Conservation (phyloP, 2,797 vertebrate genomes). For the Okamejei kenojei region DNA sequence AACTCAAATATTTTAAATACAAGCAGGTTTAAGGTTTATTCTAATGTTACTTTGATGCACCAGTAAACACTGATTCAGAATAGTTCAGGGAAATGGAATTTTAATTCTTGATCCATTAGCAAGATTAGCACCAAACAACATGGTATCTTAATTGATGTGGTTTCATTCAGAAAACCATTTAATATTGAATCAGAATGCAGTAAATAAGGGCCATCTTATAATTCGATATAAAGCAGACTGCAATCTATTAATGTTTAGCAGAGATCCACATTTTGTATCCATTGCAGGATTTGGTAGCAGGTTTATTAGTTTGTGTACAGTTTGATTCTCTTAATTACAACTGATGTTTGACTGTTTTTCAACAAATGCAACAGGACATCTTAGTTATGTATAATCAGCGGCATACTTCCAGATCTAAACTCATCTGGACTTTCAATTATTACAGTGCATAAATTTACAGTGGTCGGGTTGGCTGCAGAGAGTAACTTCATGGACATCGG, state of each 20-base stretch:
- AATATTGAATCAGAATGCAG: background rate
- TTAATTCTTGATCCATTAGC: background rate
- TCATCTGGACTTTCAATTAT: background rate
- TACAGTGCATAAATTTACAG: background rate
- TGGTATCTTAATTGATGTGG: background rate
- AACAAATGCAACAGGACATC: background rate
- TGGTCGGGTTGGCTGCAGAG: background rate
- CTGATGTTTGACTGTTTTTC: background rate
- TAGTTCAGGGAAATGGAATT: constrained; percentile 2
- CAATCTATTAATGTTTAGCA: background rate
- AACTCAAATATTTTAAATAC: background rate
- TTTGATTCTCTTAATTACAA: constrained; percentile 6
- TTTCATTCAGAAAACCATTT: background rate
- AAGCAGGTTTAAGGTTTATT: background rate
- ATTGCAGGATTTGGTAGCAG: background rate
- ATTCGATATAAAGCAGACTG: background rate
- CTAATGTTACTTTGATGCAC: background rate
- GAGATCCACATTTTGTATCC: background rate
- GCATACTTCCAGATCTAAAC: background rate
- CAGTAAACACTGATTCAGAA: background rate
- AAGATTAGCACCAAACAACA: constrained; percentile 9
- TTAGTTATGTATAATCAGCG: background rate
- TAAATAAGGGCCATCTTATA: background rate
- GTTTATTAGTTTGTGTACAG: too few species aligned
- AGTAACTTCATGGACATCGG: background rate